Conservation (phyloP, 2,797 vertebrate genomes). For the Danio tinwini region DNA sequence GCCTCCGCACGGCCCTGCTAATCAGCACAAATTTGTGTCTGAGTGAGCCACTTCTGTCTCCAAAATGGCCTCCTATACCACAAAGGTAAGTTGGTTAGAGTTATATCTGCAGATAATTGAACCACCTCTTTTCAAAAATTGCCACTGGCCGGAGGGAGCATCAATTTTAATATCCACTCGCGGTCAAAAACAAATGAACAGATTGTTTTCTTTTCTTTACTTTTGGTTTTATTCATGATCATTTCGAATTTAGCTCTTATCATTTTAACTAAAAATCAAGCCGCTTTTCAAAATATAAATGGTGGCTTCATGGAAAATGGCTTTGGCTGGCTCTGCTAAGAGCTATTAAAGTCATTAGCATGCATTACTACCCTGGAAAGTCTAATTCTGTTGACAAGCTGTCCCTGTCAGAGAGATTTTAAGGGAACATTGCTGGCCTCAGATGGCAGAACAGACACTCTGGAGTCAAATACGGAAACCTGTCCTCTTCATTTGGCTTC, state of each 20-base stretch:
- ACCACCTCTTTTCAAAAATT: slow-evolving; percentile 48
- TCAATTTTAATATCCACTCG: slow-evolving; percentile 52
- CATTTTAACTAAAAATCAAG: slow-evolving; percentile 28
- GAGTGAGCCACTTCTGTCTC: slow-evolving; percentile 55
- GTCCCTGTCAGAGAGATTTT: slow-evolving; percentile 4
- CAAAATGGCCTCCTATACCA: slow-evolving; percentile 59
- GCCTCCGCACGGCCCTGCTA: slow-evolving; percentile 56
- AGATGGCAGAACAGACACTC: slow-evolving; percentile 1
- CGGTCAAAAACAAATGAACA: slow-evolving; percentile 40
- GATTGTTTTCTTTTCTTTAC: slow-evolving; percentile 24
- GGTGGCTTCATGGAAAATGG: slow-evolving; percentile 61
- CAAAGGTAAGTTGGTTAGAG: slow-evolving; percentile 54
- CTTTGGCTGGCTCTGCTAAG: slow-evolving; percentile 63
- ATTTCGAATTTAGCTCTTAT: slow-evolving; percentile 9
- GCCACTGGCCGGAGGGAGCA: slow-evolving; percentile 46
- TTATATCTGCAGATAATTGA: slow-evolving; percentile 47
- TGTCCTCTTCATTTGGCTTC: slow-evolving; percentile 25
- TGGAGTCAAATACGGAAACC: slow-evolving; percentile 21
- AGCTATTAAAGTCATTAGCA: slow-evolving; percentile 74
- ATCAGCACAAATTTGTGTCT: slow-evolving; percentile 71
- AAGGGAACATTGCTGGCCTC: slow-evolving; percentile 16
- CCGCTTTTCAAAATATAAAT: slow-evolving; percentile 68
- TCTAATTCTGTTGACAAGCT: slow-evolving; percentile 40
- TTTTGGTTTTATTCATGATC: not conserved
- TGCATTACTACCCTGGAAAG: slow-evolving; percentile 72